These are phyloP conservation scores for Brachirus orientalis DNA, from an alignment of 2,113 vertebrate genomes.

Conservation along the genomic window DNA sequence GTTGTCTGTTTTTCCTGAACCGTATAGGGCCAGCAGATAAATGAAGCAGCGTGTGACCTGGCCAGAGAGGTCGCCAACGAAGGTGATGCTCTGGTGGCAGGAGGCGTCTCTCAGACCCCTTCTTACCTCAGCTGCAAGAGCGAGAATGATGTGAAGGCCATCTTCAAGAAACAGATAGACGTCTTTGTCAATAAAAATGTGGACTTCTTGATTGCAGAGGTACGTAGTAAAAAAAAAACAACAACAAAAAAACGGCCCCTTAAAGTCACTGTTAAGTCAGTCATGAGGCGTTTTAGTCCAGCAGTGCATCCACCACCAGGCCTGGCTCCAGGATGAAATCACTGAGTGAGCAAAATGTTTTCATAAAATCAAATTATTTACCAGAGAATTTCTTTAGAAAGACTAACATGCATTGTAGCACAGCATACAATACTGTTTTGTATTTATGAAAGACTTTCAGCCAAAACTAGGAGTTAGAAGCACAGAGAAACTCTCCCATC, in stretches of 20 bases:
- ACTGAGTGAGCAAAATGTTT: too few species aligned
- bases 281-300: too few species aligned
- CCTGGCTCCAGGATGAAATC: too few species aligned
- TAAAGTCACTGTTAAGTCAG: too few species aligned
- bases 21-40: constrained; percentile 90
- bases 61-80: constrained; percentile 92
- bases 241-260: not conserved
- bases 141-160: constrained; percentile 88
- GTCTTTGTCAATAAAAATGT: constrained; percentile 92
- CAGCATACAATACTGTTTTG: too few species aligned
- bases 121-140: constrained; percentile 95
- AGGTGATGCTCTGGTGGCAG: constrained; percentile 94
- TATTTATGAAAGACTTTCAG: too few species aligned
- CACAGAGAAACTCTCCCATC: too few species aligned
- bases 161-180: constrained; percentile 89
- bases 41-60: constrained; percentile 97
- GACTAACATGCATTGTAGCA: too few species aligned
- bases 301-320: too few species aligned
- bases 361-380: too few species aligned
- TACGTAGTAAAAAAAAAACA: constrained; percentile 55
- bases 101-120: constrained; percentile 91
- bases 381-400: too few species aligned
- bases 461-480: too few species aligned
- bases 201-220: constrained; percentile 97
- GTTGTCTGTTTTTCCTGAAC: constrained; percentile 46